phyloP scores from a whole-genome alignment of 2,888 invertebrate species.

The Thymelicus lineola region DNA sequence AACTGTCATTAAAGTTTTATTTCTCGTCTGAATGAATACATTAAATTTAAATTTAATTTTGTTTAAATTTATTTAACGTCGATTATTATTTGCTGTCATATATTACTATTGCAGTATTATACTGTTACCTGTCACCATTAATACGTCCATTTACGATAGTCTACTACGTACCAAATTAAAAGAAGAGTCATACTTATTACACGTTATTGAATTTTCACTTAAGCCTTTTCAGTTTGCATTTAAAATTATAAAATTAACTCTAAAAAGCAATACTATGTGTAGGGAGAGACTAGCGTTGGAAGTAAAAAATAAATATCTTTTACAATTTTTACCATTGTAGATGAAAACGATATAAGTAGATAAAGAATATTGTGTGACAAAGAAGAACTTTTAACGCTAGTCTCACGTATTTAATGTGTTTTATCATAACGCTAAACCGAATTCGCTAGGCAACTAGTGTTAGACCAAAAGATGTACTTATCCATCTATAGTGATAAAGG shows the following conservation, averaged over 20 bases:
- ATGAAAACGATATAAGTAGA: neutral
- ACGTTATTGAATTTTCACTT: no score
- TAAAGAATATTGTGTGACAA: neutral
- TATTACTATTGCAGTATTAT: neutral
- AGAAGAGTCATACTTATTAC: no score
- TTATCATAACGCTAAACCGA: constrained; percentile 59
- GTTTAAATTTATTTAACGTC: neutral
- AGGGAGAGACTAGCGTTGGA: constrained; percentile 16
- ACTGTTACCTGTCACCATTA: no score
- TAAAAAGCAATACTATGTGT: neutral
- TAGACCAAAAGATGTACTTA: constrained; percentile 80
- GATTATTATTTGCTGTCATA: neutral
- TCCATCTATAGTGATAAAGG: constrained; percentile 76
- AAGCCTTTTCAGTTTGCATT: constrained; percentile 31
- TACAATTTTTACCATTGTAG: neutral
- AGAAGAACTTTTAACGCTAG: constrained; percentile 4
- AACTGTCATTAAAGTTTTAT: neutral
- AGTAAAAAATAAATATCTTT: neutral
- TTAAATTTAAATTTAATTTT: no score
- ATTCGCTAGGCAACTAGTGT: constrained; percentile 69
- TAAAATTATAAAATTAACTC: constrained; percentile 1
- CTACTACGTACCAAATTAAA: no score
- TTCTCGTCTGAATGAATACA: neutral
- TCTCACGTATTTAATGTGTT: neutral
- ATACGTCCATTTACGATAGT: neutral